Evolutionary conservation across 2,797 vertebrate genomes (phyloP), one percentile per base, ranked within the genome.

Genomic region (Sebastes melanostomus): DNA sequence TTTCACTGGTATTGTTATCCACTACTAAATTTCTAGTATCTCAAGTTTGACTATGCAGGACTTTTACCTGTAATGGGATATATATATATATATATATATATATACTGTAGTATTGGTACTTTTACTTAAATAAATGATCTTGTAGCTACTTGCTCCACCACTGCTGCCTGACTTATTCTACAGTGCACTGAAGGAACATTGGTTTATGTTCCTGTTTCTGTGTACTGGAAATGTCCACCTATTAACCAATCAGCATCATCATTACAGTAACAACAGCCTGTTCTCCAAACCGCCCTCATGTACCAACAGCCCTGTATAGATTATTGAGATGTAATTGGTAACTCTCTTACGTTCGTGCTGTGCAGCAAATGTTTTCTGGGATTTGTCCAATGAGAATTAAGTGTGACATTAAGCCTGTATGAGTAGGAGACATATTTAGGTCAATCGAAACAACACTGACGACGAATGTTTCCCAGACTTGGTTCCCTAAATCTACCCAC

Each of bases 401-500:
- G 16, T 18, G 46, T 71, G 55, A 71, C 52, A 72, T 70, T 42
- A 74, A 84, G 52, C 38, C 32, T 77, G 70, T 69, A 84, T 30
- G 52, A 83, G 4, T 36, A 58, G n/a, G 52, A 80, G 80, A 82
- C 46, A 65, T 61, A 77, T 76, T 63, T 10, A 42, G 77, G 73
- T 4, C 27, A 61, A 75, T 66, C 5, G 32, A 74, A 72, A 9
- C 3, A 8, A 69, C 60, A 32, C 42, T 16, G 56, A 63, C 3
- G 11, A 56, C 22, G 3, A 72, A 66, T 76, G 58, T 67, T 81
- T 81, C 65, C 74, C 67, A 85, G 65, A 78, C 24, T 69, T 20
- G 73, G 77, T 66, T 75, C 59, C 66, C 25, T 61, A 56, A 80
- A 90, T 38, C 24, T 66, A 72, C 71, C 60, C 65, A 34, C 32